These are phyloP conservation scores for Nezara viridula DNA, from an alignment of 2,888 invertebrate genomes.

Conservation along the genomic window DNA sequence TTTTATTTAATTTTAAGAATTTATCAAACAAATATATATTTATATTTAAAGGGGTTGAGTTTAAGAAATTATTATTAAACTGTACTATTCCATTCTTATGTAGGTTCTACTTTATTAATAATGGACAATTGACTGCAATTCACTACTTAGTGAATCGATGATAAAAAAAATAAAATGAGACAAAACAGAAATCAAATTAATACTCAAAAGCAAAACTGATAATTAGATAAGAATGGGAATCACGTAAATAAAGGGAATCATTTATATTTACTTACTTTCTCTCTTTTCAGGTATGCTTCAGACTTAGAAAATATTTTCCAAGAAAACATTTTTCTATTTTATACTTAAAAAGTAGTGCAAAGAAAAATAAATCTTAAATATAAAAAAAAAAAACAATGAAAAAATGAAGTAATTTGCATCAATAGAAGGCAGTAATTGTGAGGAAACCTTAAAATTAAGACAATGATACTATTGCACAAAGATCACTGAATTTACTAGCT, in stretches of 20 bases:
- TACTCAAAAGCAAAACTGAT: neutral
- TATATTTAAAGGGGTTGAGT: neutral
- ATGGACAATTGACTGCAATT: neutral
- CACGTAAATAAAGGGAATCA: neutral
- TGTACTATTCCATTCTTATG: neutral
- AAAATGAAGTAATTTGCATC: slow-evolving; percentile 15
- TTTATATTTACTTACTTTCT: slow-evolving; percentile 44
- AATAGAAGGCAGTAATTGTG: slow-evolving; percentile 13
- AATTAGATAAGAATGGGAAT: slow-evolving; percentile 29
- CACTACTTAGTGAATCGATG: neutral
- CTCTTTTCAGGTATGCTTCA: slow-evolving; percentile 49
- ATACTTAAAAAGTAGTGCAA: slow-evolving; percentile 16
- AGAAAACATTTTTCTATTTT: slow-evolving; percentile 34
- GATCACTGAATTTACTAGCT: slow-evolving; percentile 5
- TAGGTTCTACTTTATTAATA: neutral
- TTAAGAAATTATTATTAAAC: neutral
- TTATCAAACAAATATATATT: neutral
- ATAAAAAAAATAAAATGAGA: neutral
- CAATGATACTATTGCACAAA: slow-evolving; percentile 5
- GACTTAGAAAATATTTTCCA: slow-evolving; percentile 42
- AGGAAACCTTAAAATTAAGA: slow-evolving; percentile 4
- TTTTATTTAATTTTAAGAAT: neutral
- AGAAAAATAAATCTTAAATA: neutral
- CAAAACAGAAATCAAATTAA: neutral
- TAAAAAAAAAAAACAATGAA: neutral